Evolutionary conservation across 2,797 vertebrate genomes (phyloP).

Genomic region (Sorex maritimensis): DNA sequence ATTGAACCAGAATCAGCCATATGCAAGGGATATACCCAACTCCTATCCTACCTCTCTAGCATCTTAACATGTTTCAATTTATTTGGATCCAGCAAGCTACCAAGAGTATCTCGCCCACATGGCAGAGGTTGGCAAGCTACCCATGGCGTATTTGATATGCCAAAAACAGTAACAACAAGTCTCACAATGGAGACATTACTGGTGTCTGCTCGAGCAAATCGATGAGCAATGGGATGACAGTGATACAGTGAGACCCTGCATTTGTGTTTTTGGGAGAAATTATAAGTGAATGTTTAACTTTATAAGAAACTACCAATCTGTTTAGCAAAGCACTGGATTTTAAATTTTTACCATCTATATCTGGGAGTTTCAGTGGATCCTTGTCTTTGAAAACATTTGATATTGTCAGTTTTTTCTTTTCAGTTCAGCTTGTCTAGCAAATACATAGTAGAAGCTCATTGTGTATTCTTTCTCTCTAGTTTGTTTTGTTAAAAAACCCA

Average conservation of each 20-base stretch:
- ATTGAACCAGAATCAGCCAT: too few species aligned
- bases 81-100: neutral
- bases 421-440: conserved; percentile 19
- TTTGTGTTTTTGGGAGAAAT: neutral
- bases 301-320: neutral
- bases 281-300: neutral
- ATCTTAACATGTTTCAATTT: neutral
- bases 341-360: neutral
- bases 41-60: neutral
- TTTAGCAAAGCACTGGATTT: conserved; percentile 11
- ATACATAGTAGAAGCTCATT: neutral
- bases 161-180: too few species aligned
- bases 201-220: too few species aligned
- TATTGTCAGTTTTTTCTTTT: conserved; percentile 17
- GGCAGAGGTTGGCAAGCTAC: too few species aligned
- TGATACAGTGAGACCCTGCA: neutral
- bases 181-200: too few species aligned
- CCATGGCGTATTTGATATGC: too few species aligned
- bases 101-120: too few species aligned
- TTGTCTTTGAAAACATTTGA: neutral
- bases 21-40: too few species aligned
- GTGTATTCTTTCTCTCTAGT: neutral
- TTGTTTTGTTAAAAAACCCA: conserved; percentile 54
- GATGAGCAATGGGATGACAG: too few species aligned
- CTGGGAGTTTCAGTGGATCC: neutral